These are phyloP conservation scores for Ranitomeya imitator DNA, from an alignment of 2,113 vertebrate species.

Conservation along the genomic window DNA sequence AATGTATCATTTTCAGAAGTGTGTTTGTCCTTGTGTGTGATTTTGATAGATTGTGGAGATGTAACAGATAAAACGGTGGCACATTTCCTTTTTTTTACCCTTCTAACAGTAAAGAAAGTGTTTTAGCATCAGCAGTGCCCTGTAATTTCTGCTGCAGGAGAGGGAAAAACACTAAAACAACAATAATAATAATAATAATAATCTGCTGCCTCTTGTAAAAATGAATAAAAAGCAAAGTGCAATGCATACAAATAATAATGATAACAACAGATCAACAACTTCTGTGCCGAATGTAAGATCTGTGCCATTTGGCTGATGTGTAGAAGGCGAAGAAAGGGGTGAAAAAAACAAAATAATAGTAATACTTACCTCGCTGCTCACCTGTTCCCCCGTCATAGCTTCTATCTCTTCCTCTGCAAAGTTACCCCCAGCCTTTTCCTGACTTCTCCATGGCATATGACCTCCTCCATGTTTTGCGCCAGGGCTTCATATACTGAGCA, in stretches of 20 bases:
- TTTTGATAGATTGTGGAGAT: conserved; percentile 49
- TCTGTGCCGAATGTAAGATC: background rate
- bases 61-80: background rate
- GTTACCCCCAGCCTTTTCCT: too few relatives aligned
- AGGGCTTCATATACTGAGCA: too few relatives aligned
- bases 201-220: background rate
- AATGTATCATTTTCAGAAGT: background rate
- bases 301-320: background rate
- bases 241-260: background rate
- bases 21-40: conserved; percentile 13
- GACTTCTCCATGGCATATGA: too few relatives aligned
- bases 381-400: too few relatives aligned
- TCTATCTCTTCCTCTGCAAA: too few relatives aligned
- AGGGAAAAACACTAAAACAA: background rate
- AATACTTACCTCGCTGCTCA: too few relatives aligned
- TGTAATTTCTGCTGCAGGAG: background rate
- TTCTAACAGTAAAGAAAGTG: background rate
- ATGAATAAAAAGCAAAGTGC: background rate
- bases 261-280: background rate
- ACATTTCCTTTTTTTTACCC: background rate
- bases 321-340: too few relatives aligned
- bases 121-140: background rate
- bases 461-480: too few relatives aligned
- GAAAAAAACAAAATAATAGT: too few relatives aligned
- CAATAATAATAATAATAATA: background rate